These are phyloP conservation scores for Pristionchus arcanus DNA, from an alignment of 2,888 invertebrate species.

Conservation along the genomic window DNA sequence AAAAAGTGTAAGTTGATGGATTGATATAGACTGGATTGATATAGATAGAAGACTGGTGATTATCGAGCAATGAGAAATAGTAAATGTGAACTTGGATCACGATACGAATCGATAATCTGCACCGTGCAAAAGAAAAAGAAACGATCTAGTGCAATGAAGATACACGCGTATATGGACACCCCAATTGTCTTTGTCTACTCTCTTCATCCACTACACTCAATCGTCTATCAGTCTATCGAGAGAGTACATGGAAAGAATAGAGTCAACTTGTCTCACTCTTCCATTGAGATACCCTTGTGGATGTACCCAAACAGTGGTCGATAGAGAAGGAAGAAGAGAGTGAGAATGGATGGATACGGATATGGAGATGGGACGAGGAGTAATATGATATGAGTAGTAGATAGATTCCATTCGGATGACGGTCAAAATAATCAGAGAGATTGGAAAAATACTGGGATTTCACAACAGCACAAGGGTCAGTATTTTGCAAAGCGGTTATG, in stretches of 20 bases:
- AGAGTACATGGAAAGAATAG: not conserved
- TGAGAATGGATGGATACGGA: constrained; percentile 18
- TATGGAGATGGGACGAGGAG: not conserved
- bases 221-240: not conserved
- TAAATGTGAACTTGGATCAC: not conserved
- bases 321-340: not conserved
- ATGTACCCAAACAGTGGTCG: constrained; percentile 41
- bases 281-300: constrained; percentile 16
- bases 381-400: not conserved
- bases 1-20: no score
- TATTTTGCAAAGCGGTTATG: not conserved
- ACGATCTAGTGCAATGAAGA: constrained; percentile 2
- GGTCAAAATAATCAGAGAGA: not conserved
- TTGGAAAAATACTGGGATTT: not conserved
- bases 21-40: no score
- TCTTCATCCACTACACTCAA: not conserved
- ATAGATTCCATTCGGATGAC: not conserved
- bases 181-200: not conserved
- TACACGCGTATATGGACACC: not conserved
- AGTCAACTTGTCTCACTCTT: constrained; percentile 37
- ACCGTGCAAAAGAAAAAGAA: not conserved
- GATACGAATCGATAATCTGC: not conserved
- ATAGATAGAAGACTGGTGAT: no score
- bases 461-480: not conserved
- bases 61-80: not conserved